Base-by-base conservation (phyloP, 2,113 vertebrate genomes). In the Gnathonemus echidnorhynchus region DNA sequence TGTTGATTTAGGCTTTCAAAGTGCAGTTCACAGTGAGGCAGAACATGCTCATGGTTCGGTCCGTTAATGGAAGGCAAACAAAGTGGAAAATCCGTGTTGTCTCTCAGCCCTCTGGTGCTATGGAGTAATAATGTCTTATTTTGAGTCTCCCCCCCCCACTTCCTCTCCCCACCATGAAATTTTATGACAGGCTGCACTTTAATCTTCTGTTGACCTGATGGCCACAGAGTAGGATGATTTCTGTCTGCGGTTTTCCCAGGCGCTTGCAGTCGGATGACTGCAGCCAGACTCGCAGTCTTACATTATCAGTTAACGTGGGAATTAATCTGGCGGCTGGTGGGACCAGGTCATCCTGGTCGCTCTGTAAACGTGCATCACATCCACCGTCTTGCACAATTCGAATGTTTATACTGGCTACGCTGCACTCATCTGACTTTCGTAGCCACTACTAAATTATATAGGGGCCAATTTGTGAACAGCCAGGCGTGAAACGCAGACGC, bases 391-490 rank as follows among this genome's bases (percentile, higher is more conserved):
- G 35, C 70, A 77, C 15, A 39, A 42, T 39, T 10, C 31, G 15
- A 85, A 85, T 24, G 24, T 48, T 48, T n/a, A 48, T 85, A 42
- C 17, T 48, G 83, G 17, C 48, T 85, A 48, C 45, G 8, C 45
- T 24, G 42, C 83, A 11, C 21, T 45, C 39, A 85, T 85, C 35
- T 84, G 80, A 21, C 80, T 84, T 84, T 84, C 45, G 24, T 9
- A 85, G 83, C 45, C 83, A 48, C 83, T 24, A 24, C 19, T 85
- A 85, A 85, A 48, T 85, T 45, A 85, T 48, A 48, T 11, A 77
- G 45, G 83, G 83, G 21, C 83, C 83, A 85, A 85, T 85, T 85
- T 85, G 83, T 24, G 83, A n/a, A 45, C 83, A 85, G 83, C 83
- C 45, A 85, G 45, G 83, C 45, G 45, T 85, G 83, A 85, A 77